Evolutionary conservation across 2,888 invertebrate genomes (phyloP).

Genomic region (Thymelicus lineola): DNA sequence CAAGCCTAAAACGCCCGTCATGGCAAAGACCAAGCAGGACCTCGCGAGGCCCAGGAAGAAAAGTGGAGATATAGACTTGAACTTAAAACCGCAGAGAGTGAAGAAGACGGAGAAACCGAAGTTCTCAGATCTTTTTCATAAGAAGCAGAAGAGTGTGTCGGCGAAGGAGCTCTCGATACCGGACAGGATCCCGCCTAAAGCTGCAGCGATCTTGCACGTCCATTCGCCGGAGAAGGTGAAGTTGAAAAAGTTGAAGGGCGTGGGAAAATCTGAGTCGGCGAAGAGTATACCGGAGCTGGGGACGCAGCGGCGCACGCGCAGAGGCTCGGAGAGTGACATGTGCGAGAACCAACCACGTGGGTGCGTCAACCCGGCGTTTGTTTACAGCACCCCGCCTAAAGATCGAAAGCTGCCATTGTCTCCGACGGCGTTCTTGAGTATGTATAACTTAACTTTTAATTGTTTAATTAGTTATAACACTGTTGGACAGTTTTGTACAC

Average conservation of each 20-base stretch:
- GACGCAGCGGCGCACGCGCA: slow-evolving; percentile 62
- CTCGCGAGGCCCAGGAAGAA: slow-evolving; percentile 65
- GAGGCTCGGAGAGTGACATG: slow-evolving; percentile 80
- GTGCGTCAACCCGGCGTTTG: slow-evolving; percentile 77
- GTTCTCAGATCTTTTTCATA: slow-evolving; percentile 79
- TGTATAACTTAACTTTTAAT: slow-evolving; percentile 54
- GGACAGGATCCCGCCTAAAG: slow-evolving; percentile 85
- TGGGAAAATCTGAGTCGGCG: slow-evolving; percentile 75
- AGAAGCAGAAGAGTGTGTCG: slow-evolving; percentile 74
- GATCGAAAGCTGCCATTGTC: slow-evolving; percentile 75
- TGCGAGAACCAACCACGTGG: slow-evolving; percentile 65
- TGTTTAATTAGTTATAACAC: too few species aligned
- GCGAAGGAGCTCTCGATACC: slow-evolving; percentile 78
- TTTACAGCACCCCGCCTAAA: slow-evolving; percentile 81
- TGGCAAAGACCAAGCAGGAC: slow-evolving; percentile 74
- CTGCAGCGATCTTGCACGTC: slow-evolving; percentile 86
- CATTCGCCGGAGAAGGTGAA: slow-evolving; percentile 73
- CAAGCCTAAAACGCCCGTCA: slow-evolving; percentile 75
- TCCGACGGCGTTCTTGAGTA: slow-evolving; percentile 78
- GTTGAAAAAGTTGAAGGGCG: slow-evolving; percentile 65
- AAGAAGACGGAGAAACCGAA: slow-evolving; percentile 76
- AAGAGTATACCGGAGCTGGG: slow-evolving; percentile 66
- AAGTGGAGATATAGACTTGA: slow-evolving; percentile 76
- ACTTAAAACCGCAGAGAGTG: slow-evolving; percentile 68
- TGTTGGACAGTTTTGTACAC: too few species aligned